Evolutionary conservation across 2,113 vertebrate species (phyloP).

Genomic region (Bambusicola thoracicus): DNA sequence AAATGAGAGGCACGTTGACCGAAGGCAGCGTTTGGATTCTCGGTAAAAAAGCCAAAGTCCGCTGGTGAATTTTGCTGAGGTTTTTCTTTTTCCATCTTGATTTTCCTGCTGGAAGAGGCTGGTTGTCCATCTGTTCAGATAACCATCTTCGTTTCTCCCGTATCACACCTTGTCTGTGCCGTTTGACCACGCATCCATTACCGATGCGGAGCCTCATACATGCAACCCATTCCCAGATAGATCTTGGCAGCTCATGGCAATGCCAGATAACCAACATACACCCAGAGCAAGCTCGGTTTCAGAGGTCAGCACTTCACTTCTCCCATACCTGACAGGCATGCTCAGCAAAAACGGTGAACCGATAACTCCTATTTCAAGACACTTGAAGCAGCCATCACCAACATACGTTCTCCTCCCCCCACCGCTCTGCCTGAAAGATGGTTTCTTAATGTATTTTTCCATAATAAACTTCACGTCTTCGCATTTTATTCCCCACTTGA

Average conservation of each 20-base stretch:
- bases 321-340: neutral
- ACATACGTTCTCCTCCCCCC: neutral
- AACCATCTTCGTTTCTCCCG: neutral
- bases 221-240: neutral
- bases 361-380: neutral
- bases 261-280: neutral
- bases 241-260: neutral
- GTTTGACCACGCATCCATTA: neutral
- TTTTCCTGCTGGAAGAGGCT: neutral
- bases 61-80: neutral
- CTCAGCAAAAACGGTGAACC: neutral
- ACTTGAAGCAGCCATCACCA: neutral
- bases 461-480: slow-evolving; percentile 29
- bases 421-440: neutral
- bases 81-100: neutral
- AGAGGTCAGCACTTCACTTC: neutral
- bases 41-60: neutral
- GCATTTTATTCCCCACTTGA: slow-evolving; percentile 59
- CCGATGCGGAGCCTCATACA: neutral
- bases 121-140: neutral
- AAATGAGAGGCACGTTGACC: neutral
- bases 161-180: neutral
- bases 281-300: neutral
- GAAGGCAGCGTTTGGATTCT: neutral
- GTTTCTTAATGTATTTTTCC: slow-evolving; percentile 57